Conservation (phyloP, 2,888 invertebrate genomes). For the Polylopha cassiicola region DNA sequence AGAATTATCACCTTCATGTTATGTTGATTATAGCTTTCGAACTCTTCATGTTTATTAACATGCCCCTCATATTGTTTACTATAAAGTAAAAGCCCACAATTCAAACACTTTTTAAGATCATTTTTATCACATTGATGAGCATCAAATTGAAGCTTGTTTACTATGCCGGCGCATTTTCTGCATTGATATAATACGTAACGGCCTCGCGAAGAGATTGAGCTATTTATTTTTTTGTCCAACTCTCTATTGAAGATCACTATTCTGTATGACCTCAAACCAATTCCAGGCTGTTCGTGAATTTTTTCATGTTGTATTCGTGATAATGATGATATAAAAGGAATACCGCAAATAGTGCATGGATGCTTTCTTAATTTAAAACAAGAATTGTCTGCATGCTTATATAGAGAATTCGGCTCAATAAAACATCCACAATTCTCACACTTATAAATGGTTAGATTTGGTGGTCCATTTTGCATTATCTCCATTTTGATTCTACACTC, state of each 20-base stretch:
- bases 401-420: constrained; percentile 39
- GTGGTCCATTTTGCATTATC: constrained; percentile 42
- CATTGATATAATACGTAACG: constrained; percentile 50
- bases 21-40: constrained; percentile 37
- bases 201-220: constrained; percentile 31
- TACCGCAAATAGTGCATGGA: constrained; percentile 45
- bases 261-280: constrained; percentile 37
- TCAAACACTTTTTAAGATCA: constrained; percentile 38
- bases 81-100: constrained; percentile 45
- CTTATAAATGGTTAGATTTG: constrained; percentile 42
- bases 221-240: constrained; percentile 37
- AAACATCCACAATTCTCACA: constrained; percentile 48
- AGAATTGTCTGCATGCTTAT: constrained; percentile 37
- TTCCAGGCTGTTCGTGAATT: constrained; percentile 34
- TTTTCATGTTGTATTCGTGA: constrained; percentile 41
- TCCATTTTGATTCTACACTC: constrained; percentile 54
- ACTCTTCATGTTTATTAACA: constrained; percentile 40
- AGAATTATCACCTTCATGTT: constrained; percentile 52
- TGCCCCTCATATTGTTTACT: constrained; percentile 40
- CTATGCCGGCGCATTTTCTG: constrained; percentile 46
- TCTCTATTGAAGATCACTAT: constrained; percentile 48
- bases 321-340: constrained; percentile 38
- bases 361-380: constrained; percentile 38
- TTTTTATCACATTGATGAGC: constrained; percentile 39
- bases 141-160: constrained; percentile 36